Evolutionary conservation across 2,888 invertebrate species (phyloP).

Genomic region (Nomada hirtipes): DNA sequence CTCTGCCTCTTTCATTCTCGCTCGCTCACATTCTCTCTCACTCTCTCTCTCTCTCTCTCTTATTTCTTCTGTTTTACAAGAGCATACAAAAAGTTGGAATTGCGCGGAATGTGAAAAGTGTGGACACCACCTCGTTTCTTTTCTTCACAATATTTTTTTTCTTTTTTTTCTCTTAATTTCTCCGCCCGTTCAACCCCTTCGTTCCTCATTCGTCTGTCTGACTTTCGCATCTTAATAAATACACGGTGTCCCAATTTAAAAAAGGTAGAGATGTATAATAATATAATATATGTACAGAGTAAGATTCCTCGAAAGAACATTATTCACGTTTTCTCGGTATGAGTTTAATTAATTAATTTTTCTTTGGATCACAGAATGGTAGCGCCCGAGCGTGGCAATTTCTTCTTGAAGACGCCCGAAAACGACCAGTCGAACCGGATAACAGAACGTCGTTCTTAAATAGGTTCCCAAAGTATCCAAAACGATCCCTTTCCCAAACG

Average conservation of each 20-base stretch:
- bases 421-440: constrained; percentile 59
- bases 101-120: constrained; percentile 60
- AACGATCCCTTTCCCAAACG: not conserved
- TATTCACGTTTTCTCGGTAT: constrained; percentile 55
- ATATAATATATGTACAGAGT: constrained; percentile 65
- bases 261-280: constrained; percentile 68
- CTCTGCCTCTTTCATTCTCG: constrained; percentile 7
- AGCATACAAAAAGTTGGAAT: constrained; percentile 63
- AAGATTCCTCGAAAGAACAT: constrained; percentile 66
- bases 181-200: not conserved
- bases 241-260: constrained; percentile 59
- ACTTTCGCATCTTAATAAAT: constrained; percentile 41
- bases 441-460: not conserved
- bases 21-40: constrained; percentile 16
- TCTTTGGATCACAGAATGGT: constrained; percentile 81
- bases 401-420: constrained; percentile 73
- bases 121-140: constrained; percentile 30
- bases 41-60: constrained; percentile 13
- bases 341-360: constrained; percentile 66
- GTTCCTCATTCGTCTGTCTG: not conserved
- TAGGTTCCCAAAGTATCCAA: not conserved
- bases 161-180: not conserved
- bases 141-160: not conserved
- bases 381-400: constrained; percentile 80
- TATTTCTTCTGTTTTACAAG: constrained; percentile 44